These are phyloP conservation scores for Platyscapa corneri DNA, from an alignment of 1,140 invertebrate species.

Conservation along the genomic window DNA sequence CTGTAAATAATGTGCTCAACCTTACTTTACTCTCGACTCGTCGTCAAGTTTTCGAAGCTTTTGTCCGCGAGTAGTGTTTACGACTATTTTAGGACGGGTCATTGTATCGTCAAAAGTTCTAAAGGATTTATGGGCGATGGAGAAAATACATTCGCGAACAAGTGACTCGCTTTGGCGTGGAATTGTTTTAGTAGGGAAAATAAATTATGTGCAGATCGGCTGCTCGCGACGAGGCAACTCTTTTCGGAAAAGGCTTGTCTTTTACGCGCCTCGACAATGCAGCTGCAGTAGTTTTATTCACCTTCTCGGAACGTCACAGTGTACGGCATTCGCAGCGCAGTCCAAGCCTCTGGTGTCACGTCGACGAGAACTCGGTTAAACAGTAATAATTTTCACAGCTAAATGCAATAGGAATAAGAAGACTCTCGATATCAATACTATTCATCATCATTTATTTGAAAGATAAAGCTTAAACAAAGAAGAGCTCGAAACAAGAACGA, in stretches of 20 bases:
- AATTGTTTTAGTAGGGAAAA: too few relatives aligned
- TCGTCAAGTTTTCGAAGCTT: too few relatives aligned
- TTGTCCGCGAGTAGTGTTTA: too few relatives aligned
- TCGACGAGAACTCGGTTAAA: neutral
- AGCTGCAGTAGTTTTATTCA: neutral
- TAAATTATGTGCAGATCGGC: neutral
- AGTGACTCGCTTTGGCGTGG: too few relatives aligned
- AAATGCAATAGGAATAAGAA: neutral
- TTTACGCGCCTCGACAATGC: neutral
- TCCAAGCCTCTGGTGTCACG: neutral
- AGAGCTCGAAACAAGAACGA: neutral
- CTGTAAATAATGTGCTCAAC: too few relatives aligned
- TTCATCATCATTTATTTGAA: constrained; percentile 43
- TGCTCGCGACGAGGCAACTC: neutral
- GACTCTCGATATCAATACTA: constrained; percentile 7
- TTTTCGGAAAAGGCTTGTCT: neutral
- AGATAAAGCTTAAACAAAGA: constrained; percentile 32
- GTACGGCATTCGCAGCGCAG: too few relatives aligned
- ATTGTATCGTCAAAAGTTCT: neutral
- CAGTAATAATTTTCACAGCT: neutral
- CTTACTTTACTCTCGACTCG: too few relatives aligned
- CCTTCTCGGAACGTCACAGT: neutral
- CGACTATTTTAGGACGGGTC: too few relatives aligned
- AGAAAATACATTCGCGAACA: neutral
- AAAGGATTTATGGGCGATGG: neutral